Conservation (phyloP, 2,888 invertebrate species). For the Drosophila seclusa region DNA sequence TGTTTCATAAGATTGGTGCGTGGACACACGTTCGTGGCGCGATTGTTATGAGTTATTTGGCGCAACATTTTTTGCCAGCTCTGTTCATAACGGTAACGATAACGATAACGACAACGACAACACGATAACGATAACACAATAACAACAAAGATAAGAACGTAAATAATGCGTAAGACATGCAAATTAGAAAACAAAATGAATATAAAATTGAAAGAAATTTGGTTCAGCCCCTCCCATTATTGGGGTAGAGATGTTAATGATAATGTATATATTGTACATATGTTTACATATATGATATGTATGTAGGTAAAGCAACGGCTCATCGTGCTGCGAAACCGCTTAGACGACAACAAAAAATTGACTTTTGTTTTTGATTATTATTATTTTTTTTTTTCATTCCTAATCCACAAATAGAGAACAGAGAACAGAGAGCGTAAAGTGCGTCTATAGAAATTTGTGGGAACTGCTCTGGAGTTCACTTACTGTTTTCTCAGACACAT, state of each 20-base stretch:
- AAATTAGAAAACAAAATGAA: constrained; percentile 49
- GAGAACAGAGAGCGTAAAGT: constrained; percentile 30
- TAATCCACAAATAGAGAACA: constrained; percentile 18
- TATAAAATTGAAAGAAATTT: constrained; percentile 34
- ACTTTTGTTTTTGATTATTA: background rate
- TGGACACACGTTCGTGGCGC: constrained; percentile 97
- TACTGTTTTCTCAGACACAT: constrained; percentile 99
- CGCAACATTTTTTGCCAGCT: constrained; percentile 96
- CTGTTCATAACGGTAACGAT: constrained; percentile 85
- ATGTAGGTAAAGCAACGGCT: constrained; percentile 23
- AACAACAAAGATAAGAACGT: constrained; percentile 35
- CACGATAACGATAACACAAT: constrained; percentile 13
- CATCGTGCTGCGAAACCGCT: constrained; percentile 16
- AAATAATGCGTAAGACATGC: constrained; percentile 60
- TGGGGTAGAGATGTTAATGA: background rate
- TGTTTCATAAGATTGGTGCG: constrained; percentile 98
- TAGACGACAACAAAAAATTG: background rate
- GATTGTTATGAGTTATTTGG: constrained; percentile 97
- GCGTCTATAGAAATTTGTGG: constrained; percentile 24
- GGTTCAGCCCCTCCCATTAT: constrained; percentile 28
- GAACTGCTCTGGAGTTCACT: constrained; percentile 86
- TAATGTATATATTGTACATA: constrained; percentile 3
- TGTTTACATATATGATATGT: background rate
- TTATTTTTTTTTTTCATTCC: background rate
- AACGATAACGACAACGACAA: constrained; percentile 41